These are phyloP conservation scores for Dipodomys spectabilis DNA, from an alignment of 2,113 vertebrate genomes.

Conservation along the genomic window DNA sequence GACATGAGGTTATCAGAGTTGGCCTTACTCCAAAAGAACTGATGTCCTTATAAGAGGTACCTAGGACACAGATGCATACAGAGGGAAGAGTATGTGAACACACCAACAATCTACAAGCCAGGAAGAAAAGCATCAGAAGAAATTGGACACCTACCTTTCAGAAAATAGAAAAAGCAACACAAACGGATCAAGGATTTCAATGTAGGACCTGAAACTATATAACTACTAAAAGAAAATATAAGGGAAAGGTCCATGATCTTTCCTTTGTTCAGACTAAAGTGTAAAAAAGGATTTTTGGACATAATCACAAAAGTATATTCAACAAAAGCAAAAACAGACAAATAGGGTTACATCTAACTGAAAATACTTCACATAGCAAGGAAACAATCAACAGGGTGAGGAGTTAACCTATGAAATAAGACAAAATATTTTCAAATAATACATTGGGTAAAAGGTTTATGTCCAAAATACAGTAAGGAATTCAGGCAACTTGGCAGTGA, in stretches of 20 bases:
- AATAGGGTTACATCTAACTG: neutral
- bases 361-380: neutral
- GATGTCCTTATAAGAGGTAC: neutral
- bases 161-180: neutral
- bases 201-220: neutral
- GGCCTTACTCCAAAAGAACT: neutral
- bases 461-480: neutral
- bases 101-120: neutral
- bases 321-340: neutral
- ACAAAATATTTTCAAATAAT: conserved; percentile 8
- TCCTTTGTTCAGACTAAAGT: too few relatives aligned
- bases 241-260: neutral
- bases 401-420: neutral
- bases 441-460: neutral
- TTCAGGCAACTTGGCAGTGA: neutral
- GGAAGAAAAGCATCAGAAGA: neutral
- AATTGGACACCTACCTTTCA: neutral
- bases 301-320: neutral
- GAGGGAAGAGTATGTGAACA: neutral
- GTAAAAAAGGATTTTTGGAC: neutral
- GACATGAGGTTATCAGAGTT: neutral
- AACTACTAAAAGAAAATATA: neutral
- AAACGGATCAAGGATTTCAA: neutral
- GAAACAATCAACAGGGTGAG: neutral
- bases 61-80: neutral